Base-by-base conservation (phyloP, 2,113 vertebrate species). In the Fukomys damarensis region DNA sequence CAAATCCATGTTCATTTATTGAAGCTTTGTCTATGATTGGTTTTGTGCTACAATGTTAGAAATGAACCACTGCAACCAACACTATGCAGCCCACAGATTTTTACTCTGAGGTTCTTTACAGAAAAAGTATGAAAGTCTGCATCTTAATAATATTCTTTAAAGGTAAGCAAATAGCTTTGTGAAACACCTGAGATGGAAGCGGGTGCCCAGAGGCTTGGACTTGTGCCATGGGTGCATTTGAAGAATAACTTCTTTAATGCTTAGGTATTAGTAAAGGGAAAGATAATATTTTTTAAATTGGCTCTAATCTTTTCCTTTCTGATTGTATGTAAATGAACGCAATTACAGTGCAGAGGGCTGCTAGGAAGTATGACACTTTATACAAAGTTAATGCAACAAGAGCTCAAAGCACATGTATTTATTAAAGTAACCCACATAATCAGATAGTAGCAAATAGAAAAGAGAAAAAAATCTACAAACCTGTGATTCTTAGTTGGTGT, bases 351-450 rank as follows among this genome's bases (percentile, higher is more conserved):
- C 81, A 96, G 70, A 96, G 66, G 13, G 54, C 83, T 12, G 41
- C 54, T 98, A 96, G 97, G 91, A 91, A 91, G 26, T 93, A 4
- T 82, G 91, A 81, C 16, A 93, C 97, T 96, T 68, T 93, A 81
- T 81, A 89, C 63, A 95, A 93, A 97, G 98, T 96, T 94, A 98
- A 95, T 86, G 58, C 92, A 97, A 97, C 94, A 85, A 97, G 91
- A 97, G 80, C 28, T 96, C 49, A 92, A 98, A 97, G 85, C 97
- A 98, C 98, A 97, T 83, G 84, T 66, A 82, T 89, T 91, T 86
- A 83, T 98, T 97, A 97, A 98, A 97, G 61, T 85, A 98, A 97
- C 86, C 95, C 92, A 72, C 86, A 95, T 46, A 97, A 95, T 89
- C 96, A 96, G 93, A 98, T 94, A 72, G n/a, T 20, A 89, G 81